A percentile compares a stretch with the other conserved stretches of the same genome.
phyloP scores from a whole-genome alignment of 2,888 invertebrate genomes.

The Nymphalis c-album region DNA sequence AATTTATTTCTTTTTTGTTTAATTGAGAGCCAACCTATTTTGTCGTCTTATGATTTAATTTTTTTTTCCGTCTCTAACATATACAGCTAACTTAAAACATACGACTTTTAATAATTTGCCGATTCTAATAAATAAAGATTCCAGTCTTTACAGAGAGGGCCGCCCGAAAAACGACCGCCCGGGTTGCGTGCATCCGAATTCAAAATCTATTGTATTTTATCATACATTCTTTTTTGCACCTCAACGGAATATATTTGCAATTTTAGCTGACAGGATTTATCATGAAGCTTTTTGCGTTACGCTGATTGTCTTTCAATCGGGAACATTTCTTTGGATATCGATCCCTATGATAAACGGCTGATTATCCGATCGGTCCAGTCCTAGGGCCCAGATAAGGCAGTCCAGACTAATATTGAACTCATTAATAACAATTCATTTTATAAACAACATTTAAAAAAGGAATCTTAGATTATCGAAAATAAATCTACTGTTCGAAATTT shows the following conservation, averaged over 20 bases:
- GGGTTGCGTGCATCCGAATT: constrained; percentile 72
- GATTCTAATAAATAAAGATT: constrained; percentile 81
- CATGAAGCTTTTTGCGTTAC: constrained; percentile 47
- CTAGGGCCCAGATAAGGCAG: constrained; percentile 23
- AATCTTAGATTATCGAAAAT: not conserved
- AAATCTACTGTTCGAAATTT: not conserved
- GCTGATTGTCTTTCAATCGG: constrained; percentile 43
- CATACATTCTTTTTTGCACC: constrained; percentile 80
- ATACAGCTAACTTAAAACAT: constrained; percentile 67
- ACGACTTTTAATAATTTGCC: constrained; percentile 70
- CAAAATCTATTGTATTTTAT: constrained; percentile 75
- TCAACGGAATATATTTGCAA: constrained; percentile 69
- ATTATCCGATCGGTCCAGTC: constrained; percentile 25
- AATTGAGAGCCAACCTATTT: constrained; percentile 13
- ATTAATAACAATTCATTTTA: constrained; percentile 15
- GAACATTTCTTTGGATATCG: constrained; percentile 38
- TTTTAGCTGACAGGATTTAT: constrained; percentile 55
- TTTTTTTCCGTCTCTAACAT: constrained; percentile 20
- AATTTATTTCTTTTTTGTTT: constrained; percentile 5
- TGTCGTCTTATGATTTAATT: constrained; percentile 16
- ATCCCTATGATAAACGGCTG: constrained; percentile 39
- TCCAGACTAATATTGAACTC: constrained; percentile 18
- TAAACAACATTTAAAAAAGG: constrained; percentile 4
- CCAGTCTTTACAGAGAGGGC: constrained; percentile 49
- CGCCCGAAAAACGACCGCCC: constrained; percentile 77